Evolutionary conservation across 2,888 invertebrate genomes (phyloP), one percentile per base, ranked within the genome.

Genomic region (Erebia aethiops): DNA sequence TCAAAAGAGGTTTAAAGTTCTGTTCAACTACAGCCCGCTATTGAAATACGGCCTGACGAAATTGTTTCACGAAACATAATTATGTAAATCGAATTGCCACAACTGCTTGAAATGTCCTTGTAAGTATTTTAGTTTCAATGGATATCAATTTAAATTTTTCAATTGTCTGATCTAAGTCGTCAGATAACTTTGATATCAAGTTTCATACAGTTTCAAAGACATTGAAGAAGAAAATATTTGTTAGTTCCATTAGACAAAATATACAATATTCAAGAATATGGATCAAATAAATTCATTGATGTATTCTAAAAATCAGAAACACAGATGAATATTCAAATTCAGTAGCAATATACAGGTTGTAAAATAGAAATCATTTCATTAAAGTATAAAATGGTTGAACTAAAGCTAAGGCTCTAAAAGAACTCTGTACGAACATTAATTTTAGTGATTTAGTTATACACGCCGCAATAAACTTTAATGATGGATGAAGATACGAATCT

Each of bases 391-490:
- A 14, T 18, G 14, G 49, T 62, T 54, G 14, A 68, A 58, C 63
- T 65, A 73, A 70, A 69, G 71, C 64, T 46, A 13, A 46, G 51
- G 65, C 46, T 66, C 56, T 46, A 51, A 67, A 73, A 73, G 56
- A 70, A 71, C 61, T 69, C 60, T 72, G 70, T 67, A 73, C 73
- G 65, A 69, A 75, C 71, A 68, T 73, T 71, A 74, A 75, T 72
- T 75, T 77, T 71, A 72, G 73, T 73, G 76, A 76, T 77, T 76
- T 76, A 73, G 74, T 76, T 75, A 16, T 75, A 76, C 68, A 68
- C 72, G 51, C 71, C 71, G 76, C 75, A 76, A 79, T 80, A 79
- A 80, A 77, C 70, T 76, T 77, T 76, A 79, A 78, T 77, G 78
- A 74, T 72, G 75, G 64, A 73, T 69, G 69, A 70, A 78, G 77